Base-by-base conservation (phyloP, 2,888 invertebrate genomes). In the Colletes collaris region DNA sequence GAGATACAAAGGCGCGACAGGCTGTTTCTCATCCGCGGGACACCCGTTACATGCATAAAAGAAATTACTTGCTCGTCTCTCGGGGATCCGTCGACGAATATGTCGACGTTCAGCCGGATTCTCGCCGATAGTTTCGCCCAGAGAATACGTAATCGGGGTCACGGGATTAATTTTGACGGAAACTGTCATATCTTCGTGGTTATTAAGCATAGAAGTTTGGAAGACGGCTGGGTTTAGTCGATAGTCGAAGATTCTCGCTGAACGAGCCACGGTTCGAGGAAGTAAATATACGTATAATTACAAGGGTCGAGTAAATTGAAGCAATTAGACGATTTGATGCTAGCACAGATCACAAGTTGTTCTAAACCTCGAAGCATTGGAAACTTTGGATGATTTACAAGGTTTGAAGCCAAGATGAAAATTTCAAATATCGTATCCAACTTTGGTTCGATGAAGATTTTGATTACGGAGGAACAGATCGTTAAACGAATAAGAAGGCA, bases 11-110 rank as follows among this genome's bases (percentile, higher is more conserved):
- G 10, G 8, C 44, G 40, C 40, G 3, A 8, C 1, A 8, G 16
- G 35, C 35, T 4, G 11, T 62, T 50, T 13, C 37, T 35, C 46
- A n/a, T 67, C n/a, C 19, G 10, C 7, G 16, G n/a, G 55, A 37
- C 69, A 65, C 76, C 65, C 60, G 56, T 56, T 76, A 69, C 35
- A 56, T 37, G 60, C 4, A 19, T 59, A 35, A 70, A 76, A 76
- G 77, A 70, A 70, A 74, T 77, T 68, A 75, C 68, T 75, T 52
- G 58, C 63, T 63, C 46, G 64, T 76, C 37, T 3, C 13, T 3
- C 37, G 5, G 10, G 40, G 13, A 8, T 56, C 16, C 37, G 4
- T 27, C 44, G 62, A 52, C n/a, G 13, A 46, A 50, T 16, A 4
- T 8, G 44, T 46, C 44, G 44, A 10, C 44, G 40, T 65, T 65